phyloP scores from a whole-genome alignment of 1,140 invertebrate species.

The Drosophila bocki region DNA sequence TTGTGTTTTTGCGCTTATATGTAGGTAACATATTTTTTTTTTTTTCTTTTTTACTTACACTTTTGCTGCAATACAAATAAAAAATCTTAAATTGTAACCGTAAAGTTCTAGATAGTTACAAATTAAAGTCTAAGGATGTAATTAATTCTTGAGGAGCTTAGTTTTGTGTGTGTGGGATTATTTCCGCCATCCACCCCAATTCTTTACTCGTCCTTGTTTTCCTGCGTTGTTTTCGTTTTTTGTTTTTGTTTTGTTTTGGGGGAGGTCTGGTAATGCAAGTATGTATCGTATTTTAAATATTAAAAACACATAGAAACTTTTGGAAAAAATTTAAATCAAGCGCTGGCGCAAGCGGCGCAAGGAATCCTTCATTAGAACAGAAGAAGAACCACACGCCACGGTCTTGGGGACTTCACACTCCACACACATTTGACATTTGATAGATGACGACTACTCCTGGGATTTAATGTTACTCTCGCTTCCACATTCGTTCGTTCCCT shows the following conservation, averaged over 20 bases:
- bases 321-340: slow-evolving; percentile 80
- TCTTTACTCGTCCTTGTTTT: slow-evolving; percentile 21
- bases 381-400: slow-evolving; percentile 39
- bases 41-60: slow-evolving; percentile 66
- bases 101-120: slow-evolving; percentile 81
- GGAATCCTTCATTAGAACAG: slow-evolving; percentile 56
- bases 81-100: slow-evolving; percentile 82
- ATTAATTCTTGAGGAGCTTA: slow-evolving; percentile 78
- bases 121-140: slow-evolving; percentile 79
- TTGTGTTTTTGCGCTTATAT: slow-evolving; percentile 78
- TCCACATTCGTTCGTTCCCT: slow-evolving; percentile 2
- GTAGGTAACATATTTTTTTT: slow-evolving; percentile 78
- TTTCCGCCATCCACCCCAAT: slow-evolving; percentile 6
- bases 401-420: slow-evolving; percentile 18
- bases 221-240: slow-evolving; percentile 36
- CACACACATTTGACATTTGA: slow-evolving; percentile 35
- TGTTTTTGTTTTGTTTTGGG: slow-evolving; percentile 15
- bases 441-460: slow-evolving; percentile 35
- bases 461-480: slow-evolving; percentile 3
- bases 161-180: slow-evolving; percentile 44
- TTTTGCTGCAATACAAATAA: slow-evolving; percentile 80
- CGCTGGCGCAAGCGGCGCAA: slow-evolving; percentile 66
- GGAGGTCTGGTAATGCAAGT: slow-evolving; percentile 72
- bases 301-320: slow-evolving; percentile 73
- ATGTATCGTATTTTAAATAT: slow-evolving; percentile 74